Base-by-base conservation (phyloP, 2,113 vertebrate genomes). In the Sula dactylatra region DNA sequence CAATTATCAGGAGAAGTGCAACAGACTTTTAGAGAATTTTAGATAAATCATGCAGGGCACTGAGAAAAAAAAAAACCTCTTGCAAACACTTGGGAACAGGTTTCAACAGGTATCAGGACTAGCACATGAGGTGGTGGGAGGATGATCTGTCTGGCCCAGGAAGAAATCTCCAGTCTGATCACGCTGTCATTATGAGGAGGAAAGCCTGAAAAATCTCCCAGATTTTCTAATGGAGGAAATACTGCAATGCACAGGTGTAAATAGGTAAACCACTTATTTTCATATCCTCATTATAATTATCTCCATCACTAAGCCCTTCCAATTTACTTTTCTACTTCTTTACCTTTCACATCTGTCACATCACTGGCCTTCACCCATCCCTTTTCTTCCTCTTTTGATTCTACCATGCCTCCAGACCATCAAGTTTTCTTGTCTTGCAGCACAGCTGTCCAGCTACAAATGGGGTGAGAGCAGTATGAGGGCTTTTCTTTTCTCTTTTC, bases 41-140 rank as follows among this genome's bases (percentile, higher is more conserved):
- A 6, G 10, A 1, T 18, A 64, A 59, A 8, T 31, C 11, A 10
- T 20, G 15, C 0, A 1, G 9, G 16, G 4, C 32, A 56, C 0
- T 36, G 38, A 42, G 13, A 21, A 50, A 64, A 85, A 56, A 9
- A 49, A 25, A 44, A 44, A 17, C 44, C 11, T 9, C 10, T 16
- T 40, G 17, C 67, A 59, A 85, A 42, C 13, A 38, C 21, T 8
- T 4, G 4, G 62, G 16, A 81, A 52, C 1, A 27, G 64, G 5
- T 49, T 82, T 76, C 22, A 16, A 38, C 24, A 61, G 5, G 11
- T 58, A 27, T n/a, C 45, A 54, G 31, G 38, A 29, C 7, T 20
- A 38, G 38, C 15, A 34, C 21, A 6, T 24, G 79, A 58, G 3
- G 3, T 69, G 36, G 34, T 27, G 29, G n/a, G 15, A 76, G 18